These are phyloP conservation scores for Cephalotes varians DNA, from an alignment of 2,888 invertebrate species.

Conservation along the genomic window DNA sequence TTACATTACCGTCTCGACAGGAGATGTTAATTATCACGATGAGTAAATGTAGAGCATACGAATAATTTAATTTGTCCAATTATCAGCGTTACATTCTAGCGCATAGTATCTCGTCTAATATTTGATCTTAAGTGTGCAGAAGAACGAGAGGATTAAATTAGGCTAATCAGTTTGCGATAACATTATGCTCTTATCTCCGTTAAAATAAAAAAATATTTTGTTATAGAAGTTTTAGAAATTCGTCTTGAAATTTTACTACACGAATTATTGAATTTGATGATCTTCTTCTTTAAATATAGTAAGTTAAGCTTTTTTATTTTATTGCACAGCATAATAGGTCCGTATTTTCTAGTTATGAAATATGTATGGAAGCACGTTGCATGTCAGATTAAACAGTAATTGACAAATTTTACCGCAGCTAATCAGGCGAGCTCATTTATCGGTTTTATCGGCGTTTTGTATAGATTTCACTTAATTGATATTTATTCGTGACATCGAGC, in stretches of 20 bases:
- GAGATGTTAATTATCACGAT: conserved; percentile 36
- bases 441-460: conserved; percentile 35
- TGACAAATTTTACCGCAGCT: conserved; percentile 34
- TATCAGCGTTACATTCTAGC: conserved; percentile 12
- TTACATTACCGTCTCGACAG: conserved; percentile 37
- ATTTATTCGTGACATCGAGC: conserved; percentile 25
- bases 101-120: conserved; percentile 23
- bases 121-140: not conserved
- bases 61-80: conserved; percentile 24
- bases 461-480: conserved; percentile 35
- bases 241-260: not conserved
- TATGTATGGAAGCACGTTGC: not conserved
- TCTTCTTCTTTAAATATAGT: not conserved
- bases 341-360: not conserved
- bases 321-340: not conserved
- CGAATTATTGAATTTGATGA: not conserved
- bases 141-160: not conserved
- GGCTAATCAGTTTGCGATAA: not conserved
- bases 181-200: not conserved
- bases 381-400: conserved; percentile 35
- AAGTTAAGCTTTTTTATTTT: not conserved
- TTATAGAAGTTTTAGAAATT: not conserved
- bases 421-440: conserved; percentile 27
- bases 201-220: not conserved
- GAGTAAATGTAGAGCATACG: conserved; percentile 36